These are phyloP conservation scores for Lepilemur ruficaudatus DNA, from an alignment of 2,797 vertebrate species.

Conservation along the genomic window DNA sequence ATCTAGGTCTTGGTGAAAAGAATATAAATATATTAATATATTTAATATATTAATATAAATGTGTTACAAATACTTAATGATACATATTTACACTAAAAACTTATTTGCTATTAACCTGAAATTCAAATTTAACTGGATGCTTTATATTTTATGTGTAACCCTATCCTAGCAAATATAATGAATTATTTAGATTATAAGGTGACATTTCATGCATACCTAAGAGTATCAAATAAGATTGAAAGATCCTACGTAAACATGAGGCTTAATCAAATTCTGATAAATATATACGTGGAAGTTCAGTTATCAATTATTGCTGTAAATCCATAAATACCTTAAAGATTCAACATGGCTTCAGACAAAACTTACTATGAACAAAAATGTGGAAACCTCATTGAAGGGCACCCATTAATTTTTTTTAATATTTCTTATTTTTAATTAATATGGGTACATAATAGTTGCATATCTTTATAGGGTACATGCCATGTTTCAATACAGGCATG, in stretches of 20 bases:
- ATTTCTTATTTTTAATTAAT: neutral
- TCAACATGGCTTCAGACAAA: neutral
- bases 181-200: neutral
- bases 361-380: neutral
- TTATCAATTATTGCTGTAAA: neutral
- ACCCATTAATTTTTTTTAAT: neutral
- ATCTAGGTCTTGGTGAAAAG: neutral
- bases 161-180: neutral
- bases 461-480: neutral
- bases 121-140: neutral
- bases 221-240: neutral
- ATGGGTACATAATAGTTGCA: neutral
- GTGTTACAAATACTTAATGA: neutral
- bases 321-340: neutral
- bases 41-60: too few species aligned
- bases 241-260: neutral
- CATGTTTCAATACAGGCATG: neutral
- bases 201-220: neutral
- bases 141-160: neutral
- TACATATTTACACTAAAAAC: neutral
- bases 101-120: neutral
- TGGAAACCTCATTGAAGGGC: rapidly evolving
- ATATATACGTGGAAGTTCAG: neutral
- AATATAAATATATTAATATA: neutral
- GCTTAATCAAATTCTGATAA: neutral